A percentile compares a stretch with the other conserved stretches of the same genome.
Conservation (phyloP, 2,797 vertebrate genomes). For the Danionella dracula region DNA sequence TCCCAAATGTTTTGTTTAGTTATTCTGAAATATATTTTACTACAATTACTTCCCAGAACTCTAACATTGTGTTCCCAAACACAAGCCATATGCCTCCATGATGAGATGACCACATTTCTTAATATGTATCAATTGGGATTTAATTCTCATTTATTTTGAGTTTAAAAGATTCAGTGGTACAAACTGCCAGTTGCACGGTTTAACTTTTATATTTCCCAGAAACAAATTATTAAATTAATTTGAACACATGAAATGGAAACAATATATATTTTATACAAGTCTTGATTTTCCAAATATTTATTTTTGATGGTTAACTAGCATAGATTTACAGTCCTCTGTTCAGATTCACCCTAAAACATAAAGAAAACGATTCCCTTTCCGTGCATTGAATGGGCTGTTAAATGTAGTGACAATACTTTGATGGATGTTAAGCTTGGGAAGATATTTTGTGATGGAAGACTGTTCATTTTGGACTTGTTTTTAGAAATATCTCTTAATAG, state of each 20-base stretch:
- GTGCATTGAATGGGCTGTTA: not conserved
- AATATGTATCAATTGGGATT: not conserved
- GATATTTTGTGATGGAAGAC: conserved; percentile 4
- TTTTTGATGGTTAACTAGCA: not conserved
- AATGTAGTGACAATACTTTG: conserved; percentile 7
- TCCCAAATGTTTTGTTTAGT: not conserved
- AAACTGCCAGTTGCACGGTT: too few relatives aligned
- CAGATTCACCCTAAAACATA: not conserved
- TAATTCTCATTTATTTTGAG: too few relatives aligned
- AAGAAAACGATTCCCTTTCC: not conserved
- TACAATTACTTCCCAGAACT: too few relatives aligned
- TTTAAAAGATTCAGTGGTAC: too few relatives aligned
- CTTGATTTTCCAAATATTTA: not conserved
- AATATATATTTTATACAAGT: too few relatives aligned
- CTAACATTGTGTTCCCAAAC: too few relatives aligned
- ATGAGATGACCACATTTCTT: not conserved
- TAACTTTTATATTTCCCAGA: too few relatives aligned
- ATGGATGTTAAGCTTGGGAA: not conserved
- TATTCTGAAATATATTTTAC: not conserved
- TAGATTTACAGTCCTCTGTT: not conserved
- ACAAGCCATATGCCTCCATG: not conserved
- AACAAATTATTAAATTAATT: not conserved
- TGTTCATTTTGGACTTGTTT: conserved; percentile 19
- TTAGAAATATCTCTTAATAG: conserved; percentile 20
- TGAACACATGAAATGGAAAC: not conserved